Evolutionary conservation across 2,113 vertebrate species (phyloP).

Genomic region (Chionomys nivalis): DNA sequence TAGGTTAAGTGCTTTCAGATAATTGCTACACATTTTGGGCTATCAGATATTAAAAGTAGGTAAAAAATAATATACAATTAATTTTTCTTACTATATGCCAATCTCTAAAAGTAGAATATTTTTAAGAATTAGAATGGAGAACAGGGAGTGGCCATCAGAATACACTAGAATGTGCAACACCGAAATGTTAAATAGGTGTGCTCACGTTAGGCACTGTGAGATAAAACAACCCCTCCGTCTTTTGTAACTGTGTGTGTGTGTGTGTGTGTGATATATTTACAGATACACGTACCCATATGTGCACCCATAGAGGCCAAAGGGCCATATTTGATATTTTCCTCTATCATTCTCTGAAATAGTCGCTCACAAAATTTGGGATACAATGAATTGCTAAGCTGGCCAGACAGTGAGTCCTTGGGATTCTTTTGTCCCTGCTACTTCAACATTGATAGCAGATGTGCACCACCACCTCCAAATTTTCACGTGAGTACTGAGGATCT

Average conservation of each 20-base stretch:
- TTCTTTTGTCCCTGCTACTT: background rate
- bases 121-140: slow-evolving; percentile 10
- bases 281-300: background rate
- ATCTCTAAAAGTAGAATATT: background rate
- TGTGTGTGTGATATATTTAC: background rate
- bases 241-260: background rate
- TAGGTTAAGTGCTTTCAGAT: background rate
- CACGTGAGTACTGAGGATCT: too few relatives aligned
- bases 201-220: background rate
- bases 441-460: background rate
- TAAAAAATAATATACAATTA: background rate
- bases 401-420: background rate
- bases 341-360: background rate
- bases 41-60: background rate
- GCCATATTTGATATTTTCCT: background rate
- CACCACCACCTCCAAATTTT: background rate
- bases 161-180: background rate
- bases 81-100: background rate
- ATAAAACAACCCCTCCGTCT: background rate
- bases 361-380: background rate
- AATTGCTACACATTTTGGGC: background rate
- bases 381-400: background rate
- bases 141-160: background rate
- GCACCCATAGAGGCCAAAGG: too few relatives aligned
- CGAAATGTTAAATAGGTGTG: background rate